Conservation (phyloP, 2,113 vertebrate genomes). For the Paedocypris sp. region DNA sequence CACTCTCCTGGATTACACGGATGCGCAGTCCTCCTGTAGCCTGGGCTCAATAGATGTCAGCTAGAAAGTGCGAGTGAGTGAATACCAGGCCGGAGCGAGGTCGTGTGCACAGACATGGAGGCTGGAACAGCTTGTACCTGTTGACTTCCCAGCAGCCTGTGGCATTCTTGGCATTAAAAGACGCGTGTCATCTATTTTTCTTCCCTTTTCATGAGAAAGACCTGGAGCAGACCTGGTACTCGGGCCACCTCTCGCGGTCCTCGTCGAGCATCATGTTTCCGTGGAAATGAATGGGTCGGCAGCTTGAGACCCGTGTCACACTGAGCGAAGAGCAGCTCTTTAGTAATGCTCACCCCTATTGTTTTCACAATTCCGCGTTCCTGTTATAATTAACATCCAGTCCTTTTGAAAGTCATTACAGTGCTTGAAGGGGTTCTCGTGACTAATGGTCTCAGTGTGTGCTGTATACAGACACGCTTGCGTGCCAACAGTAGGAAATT, state of each 20-base stretch:
- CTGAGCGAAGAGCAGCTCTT: constrained; percentile 4
- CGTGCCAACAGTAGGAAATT: background rate
- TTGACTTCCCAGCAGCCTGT: constrained; percentile 24
- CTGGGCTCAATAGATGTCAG: constrained; percentile 33
- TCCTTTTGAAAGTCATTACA: constrained; percentile 22
- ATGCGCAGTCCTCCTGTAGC: constrained; percentile 28
- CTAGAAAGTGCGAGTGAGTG: constrained; percentile 8
- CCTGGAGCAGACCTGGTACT: too few species aligned
- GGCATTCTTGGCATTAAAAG: constrained; percentile 20
- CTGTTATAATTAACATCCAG: constrained; percentile 29
- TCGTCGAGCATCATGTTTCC: constrained; percentile 18
- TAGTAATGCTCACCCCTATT: background rate
- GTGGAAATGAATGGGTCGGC: constrained; percentile 25
- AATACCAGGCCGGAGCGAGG: constrained; percentile 24
- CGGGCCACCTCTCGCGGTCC: constrained; percentile 11
- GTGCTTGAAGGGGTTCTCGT: background rate
- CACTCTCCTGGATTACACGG: constrained; percentile 33
- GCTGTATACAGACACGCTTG: constrained; percentile 9
- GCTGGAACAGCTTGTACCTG: constrained; percentile 36
- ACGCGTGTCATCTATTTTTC: constrained; percentile 8
- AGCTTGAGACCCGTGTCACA: background rate
- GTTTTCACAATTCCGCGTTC: constrained; percentile 4
- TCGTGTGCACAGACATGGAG: background rate
- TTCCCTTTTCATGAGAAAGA: background rate
- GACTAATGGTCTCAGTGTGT: background rate